Base-by-base conservation (phyloP, 1,140 invertebrate genomes). In the Cydia strobilella region DNA sequence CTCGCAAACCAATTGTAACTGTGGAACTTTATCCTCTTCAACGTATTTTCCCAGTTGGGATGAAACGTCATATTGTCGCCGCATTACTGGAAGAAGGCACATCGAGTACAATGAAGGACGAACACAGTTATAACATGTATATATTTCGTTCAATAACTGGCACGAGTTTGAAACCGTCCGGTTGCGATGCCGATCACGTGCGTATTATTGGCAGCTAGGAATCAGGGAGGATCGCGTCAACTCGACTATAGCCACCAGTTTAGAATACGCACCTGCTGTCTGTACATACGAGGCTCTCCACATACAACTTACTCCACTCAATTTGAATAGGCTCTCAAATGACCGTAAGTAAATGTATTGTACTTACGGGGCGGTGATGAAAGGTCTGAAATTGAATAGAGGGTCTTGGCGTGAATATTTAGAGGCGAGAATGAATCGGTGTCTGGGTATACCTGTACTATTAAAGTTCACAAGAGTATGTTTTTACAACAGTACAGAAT, bases 131-230 rank as follows among this genome's bases (percentile, higher is more conserved):
- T 77, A 77, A 65, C n/a, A 31, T 69, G 45, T 77, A 76, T 76
- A 66, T 72, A 77, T 82, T 76, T 81, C 79, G 78, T 79, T 77
- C 82, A 81, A 82, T 80, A 82, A 81, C 75, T 76, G 65, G 77
- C 45, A 75, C 35, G 75, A 74, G 31, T 79, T 74, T 78, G 74
- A 75, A 80, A 75, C 75, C 71, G 75, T 45, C 76, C 71, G 74
- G 76, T 77, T 79, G 74, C 39, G 74, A 84, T 74, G 78, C 83
- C n/a, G 76, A 69, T 81, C 83, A 84, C 83, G 83, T 84, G 77
- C 83, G 77, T 80, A 82, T 81, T 82, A 84, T 84, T 84, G 83
- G 81, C 83, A 84, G 78, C 75, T 76, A 54, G 77, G 81, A 84
- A 82, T 84, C 83, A 84, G 42, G 72, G 81, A 81, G 76, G 77